Evolutionary conservation across 2,888 invertebrate genomes (phyloP).

Genomic region (Rapana venosa): DNA sequence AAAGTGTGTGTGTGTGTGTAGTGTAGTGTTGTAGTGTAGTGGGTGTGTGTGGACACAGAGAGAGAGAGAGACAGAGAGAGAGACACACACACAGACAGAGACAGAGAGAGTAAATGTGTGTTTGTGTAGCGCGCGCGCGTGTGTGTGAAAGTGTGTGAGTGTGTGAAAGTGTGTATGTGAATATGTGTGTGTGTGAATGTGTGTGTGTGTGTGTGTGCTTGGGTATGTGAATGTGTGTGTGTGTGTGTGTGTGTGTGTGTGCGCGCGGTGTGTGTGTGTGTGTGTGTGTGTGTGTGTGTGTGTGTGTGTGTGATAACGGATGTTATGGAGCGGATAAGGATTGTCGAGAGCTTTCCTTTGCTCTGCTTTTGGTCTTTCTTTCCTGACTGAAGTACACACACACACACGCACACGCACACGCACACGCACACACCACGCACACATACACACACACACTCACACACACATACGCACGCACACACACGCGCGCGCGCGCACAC

Average conservation of each 20-base stretch:
- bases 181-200: background rate
- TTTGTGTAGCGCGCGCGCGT: background rate
- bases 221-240: background rate
- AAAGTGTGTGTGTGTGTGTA: no score
- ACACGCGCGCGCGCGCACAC: background rate
- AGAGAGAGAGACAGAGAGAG: no score
- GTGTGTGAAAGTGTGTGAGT: conserved; percentile 1
- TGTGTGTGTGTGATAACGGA: background rate
- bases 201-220: background rate
- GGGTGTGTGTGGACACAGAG: no score
- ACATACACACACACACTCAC: background rate
- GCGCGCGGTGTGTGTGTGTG: conserved; percentile 10
- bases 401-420: background rate
- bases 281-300: background rate
- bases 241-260: background rate
- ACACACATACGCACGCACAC: background rate
- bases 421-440: no score
- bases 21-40: no score
- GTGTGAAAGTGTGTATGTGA: background rate
- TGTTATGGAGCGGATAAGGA: background rate
- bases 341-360: no score
- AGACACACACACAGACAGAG: no score
- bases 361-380: no score
- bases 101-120: no score
- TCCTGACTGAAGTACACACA: background rate